Base-by-base conservation (phyloP, 2,113 vertebrate genomes). In the Garra rufa region DNA sequence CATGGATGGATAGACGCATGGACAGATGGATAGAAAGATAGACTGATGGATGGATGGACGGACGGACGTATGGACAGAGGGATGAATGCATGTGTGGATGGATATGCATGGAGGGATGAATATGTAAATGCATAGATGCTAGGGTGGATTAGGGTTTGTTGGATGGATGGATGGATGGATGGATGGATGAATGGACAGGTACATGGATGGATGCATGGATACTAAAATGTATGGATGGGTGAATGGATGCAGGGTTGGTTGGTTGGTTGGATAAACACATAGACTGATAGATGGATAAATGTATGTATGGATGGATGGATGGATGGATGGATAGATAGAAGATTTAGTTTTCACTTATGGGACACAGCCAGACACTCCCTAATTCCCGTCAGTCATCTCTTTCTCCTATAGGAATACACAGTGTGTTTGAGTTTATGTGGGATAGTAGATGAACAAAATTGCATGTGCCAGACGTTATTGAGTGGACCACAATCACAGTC, bases 401-500 rank as follows among this genome's bases (percentile, higher is more conserved):
- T 44, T 2, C 30, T 76, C 41, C 55, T 61, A 3, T 44, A 79
- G 34, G n/a, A 79, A 79, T 5, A 11, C 7, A 2, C 76, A 63
- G 30, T 43, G 4, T 43, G 4, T 59, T 13, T 26, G 52, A 6
- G 19, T 34, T 61, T 46, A 65, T 65, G 24, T 26, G 3, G 14
- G 57, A 81, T 21, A 48, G 24, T 65, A 15, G 24, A 65, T 78
- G 15, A 65, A 48, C 21, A 43, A 19, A 78, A 78, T 78, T 24
- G 38, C 21, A 8, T 78, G 6, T 59, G 50, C 19, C 52, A 59
- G 76, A 14, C 52, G 0, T 24, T 80, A 77, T 80, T 65, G 57
- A 63, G 43, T 67, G 13, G 15, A 28, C 24, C 15, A 28, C 59
- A 80, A 80, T 67, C 59, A 65, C 6, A 3, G 41, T 67, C 57